phyloP scores from a whole-genome alignment of 2,888 invertebrate genomes.

The Mythimna albipuncta region DNA sequence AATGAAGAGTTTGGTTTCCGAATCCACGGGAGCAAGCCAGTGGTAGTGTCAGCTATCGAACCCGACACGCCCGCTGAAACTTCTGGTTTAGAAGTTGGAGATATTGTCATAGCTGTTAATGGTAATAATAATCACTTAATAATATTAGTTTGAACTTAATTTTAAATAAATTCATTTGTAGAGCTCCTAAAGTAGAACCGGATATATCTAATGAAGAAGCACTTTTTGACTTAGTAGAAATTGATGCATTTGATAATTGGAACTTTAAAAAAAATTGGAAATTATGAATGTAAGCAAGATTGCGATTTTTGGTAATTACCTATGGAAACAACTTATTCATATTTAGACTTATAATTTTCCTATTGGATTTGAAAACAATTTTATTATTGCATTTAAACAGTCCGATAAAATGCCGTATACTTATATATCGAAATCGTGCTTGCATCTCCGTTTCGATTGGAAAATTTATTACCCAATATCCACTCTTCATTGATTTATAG shows the following conservation, averaged over 20 bases:
- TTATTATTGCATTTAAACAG: constrained; percentile 27
- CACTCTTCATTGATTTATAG: constrained; percentile 48
- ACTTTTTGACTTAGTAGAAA: not conserved
- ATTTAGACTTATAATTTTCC: not conserved
- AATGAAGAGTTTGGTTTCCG: constrained; percentile 98
- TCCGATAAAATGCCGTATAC: constrained; percentile 9
- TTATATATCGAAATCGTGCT: constrained; percentile 11
- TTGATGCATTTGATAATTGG: not conserved
- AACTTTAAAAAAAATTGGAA: not conserved
- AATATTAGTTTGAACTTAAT: no score
- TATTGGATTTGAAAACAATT: not conserved
- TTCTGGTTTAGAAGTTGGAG: constrained; percentile 98
- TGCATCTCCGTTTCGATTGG: constrained; percentile 38
- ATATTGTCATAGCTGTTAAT: constrained; percentile 98
- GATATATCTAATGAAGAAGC: not conserved
- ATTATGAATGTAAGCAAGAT: no score
- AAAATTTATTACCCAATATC: constrained; percentile 47
- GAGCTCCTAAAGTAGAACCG: not conserved
- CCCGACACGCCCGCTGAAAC: constrained; percentile 98
- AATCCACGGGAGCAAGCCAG: constrained; percentile 98
- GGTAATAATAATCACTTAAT: constrained; percentile 86
- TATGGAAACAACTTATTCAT: not conserved
- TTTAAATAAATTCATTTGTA: not conserved
- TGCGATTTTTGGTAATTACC: not conserved
- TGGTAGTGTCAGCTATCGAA: constrained; percentile 98